Evolutionary conservation across 1,140 invertebrate species (phyloP), one percentile per base, ranked within the genome.

Genomic region (Hycleus phaleratus): DNA sequence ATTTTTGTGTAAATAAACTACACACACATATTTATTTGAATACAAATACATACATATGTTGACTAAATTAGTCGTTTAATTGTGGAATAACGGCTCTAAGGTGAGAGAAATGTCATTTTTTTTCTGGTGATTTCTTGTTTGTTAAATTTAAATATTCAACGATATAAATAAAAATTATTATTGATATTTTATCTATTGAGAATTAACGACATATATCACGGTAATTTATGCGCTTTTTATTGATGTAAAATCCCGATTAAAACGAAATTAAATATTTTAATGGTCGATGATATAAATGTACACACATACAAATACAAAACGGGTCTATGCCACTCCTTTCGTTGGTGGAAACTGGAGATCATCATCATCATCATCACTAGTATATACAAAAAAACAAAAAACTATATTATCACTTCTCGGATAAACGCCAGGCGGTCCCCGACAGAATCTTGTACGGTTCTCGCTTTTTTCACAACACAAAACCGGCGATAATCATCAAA

Each of bases 211-310:
- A 61, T 63, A 66, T 63, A 63, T 66, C 63, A 65, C 58, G 48
- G 55, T 55, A 65, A 65, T 67, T 67, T 67, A 67, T 67, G 63
- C 56, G 49, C 51, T 60, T 67, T 67, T 67, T 67, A 67, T 67
- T 67, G 65, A 65, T 67, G 65, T 67, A 67, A 67, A 67, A 61
- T 65, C 59, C 51, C 65, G 65, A 67, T 67, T 67, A 65, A 67
- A 67, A 65, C 61, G 58, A 65, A 67, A 67, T 67, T 67, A 67
- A 67, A 67, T 67, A 67, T 67, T 67, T 65, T 67, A 65, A 67
- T 67, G 63, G 59, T 58, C 61, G 59, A 18, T 18, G 18, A 18
- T 18, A 18, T 18, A 18, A 18, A 18, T 18, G 18, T 18, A 18
- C 18, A 18, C 18, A 18, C 18, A 18, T 18, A 18, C 18, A 2